Evolutionary conservation across 1,140 invertebrate species (phyloP).

Genomic region (Drosophila rufa): DNA sequence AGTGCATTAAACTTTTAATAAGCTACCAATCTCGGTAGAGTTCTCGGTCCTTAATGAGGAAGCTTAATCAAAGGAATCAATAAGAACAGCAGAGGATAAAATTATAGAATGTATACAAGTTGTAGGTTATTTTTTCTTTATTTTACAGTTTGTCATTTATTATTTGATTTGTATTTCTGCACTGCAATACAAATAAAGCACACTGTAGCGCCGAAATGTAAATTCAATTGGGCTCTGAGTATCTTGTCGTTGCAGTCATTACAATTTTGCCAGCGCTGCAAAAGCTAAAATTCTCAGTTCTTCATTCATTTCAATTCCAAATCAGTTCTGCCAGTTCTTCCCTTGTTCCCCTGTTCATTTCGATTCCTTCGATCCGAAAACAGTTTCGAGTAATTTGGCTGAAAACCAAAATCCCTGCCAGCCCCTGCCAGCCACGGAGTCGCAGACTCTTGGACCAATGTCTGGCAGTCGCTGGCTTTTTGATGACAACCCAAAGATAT

Average conservation of each 20-base stretch:
- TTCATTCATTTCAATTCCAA: constrained; percentile 72
- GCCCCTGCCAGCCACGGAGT: background rate
- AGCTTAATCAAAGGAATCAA: constrained; percentile 8
- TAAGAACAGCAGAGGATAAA: background rate
- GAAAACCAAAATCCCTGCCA: constrained; percentile 57
- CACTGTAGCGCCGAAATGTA: constrained; percentile 29
- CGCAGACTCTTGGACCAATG: constrained; percentile 7
- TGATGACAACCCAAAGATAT: constrained; percentile 75
- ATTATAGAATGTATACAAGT: background rate
- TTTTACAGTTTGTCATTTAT: background rate
- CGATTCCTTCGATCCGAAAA: constrained; percentile 10
- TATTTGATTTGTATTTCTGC: background rate
- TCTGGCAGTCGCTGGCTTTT: constrained; percentile 69
- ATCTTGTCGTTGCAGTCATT: constrained; percentile 47
- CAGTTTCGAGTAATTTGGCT: constrained; percentile 69
- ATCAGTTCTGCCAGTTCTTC: constrained; percentile 38
- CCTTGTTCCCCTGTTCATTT: background rate
- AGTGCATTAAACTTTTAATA: constrained; percentile 59
- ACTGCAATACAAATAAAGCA: constrained; percentile 3
- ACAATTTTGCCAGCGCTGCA: constrained; percentile 66
- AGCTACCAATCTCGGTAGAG: constrained; percentile 15
- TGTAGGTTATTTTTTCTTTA: background rate
- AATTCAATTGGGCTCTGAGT: constrained; percentile 29
- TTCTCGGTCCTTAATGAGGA: constrained; percentile 29
- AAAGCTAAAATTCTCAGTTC: constrained; percentile 54